Percentiles rank a stretch among this genome's conserved stretches.
These are phyloP conservation scores for Nemotelus nigrinus DNA, from an alignment of 2,888 invertebrate species.

Conservation along the genomic window DNA sequence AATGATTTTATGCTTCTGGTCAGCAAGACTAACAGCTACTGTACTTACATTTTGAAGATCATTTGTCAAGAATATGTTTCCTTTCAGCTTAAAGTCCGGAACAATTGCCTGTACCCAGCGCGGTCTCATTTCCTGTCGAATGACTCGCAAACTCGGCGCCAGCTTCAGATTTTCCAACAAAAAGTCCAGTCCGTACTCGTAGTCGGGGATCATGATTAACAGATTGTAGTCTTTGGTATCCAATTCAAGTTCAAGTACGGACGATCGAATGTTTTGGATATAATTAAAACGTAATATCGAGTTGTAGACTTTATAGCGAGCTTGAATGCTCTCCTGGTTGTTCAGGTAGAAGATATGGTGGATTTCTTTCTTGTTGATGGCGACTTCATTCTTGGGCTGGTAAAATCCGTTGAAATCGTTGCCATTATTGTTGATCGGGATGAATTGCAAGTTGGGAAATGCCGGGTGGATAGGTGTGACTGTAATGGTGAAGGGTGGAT, in stretches of 20 bases:
- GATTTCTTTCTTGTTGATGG: constrained; percentile 45
- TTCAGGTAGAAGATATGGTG: constrained; percentile 62
- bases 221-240: constrained; percentile 84
- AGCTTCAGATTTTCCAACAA: constrained; percentile 73
- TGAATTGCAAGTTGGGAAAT: constrained; percentile 27
- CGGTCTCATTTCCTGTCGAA: constrained; percentile 75
- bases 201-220: constrained; percentile 76
- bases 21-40: not conserved
- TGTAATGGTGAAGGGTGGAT: constrained; percentile 26
- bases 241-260: constrained; percentile 79
- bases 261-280: constrained; percentile 75
- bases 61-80: constrained; percentile 82
- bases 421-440: constrained; percentile 2
- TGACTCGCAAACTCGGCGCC: constrained; percentile 71
- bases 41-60: constrained; percentile 79
- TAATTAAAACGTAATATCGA: constrained; percentile 80
- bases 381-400: constrained; percentile 43
- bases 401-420: constrained; percentile 17
- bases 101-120: constrained; percentile 80
- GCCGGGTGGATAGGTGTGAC: constrained; percentile 26
- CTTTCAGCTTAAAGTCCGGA: constrained; percentile 82
- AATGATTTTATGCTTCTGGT: not conserved
- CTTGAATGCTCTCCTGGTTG: constrained; percentile 67
- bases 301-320: constrained; percentile 79
- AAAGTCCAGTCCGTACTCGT: constrained; percentile 72